Evolutionary conservation across 92 coral and sea anemone species (phyloP).

Genomic region (Palythoa grandiflora): DNA sequence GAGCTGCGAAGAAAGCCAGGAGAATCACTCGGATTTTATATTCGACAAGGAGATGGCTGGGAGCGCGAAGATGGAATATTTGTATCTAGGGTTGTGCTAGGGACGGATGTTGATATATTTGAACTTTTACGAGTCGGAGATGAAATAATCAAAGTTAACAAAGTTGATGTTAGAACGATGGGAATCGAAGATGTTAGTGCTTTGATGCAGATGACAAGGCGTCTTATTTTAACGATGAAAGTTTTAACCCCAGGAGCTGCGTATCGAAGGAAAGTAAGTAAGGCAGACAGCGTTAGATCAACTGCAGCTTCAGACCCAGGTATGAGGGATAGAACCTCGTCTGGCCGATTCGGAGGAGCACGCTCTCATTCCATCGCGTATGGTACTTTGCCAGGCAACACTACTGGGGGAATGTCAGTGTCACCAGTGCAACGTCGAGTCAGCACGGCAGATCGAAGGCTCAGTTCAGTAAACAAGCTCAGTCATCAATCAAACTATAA

Average conservation of each 20-base stretch:
- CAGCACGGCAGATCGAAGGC: constrained; percentile 64
- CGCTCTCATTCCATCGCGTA: constrained; percentile 69
- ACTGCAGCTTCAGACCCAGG: constrained; percentile 63
- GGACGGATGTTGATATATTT: constrained; percentile 98
- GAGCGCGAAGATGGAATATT: constrained; percentile 95
- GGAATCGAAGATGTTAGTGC: constrained; percentile 98
- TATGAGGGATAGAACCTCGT: constrained; percentile 12
- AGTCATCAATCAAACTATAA: constrained; percentile 95
- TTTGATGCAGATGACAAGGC: constrained; percentile 96
- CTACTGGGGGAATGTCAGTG: constrained; percentile 19
- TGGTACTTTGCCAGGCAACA: constrained; percentile 61
- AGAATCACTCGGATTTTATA: constrained; percentile 96
- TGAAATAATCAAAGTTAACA: constrained; percentile 93
- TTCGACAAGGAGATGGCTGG: constrained; percentile 99
- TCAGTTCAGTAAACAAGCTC: constrained; percentile 63
- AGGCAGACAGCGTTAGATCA: constrained; percentile 65
- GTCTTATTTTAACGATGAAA: constrained; percentile 94
- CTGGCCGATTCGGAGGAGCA: constrained; percentile 22
- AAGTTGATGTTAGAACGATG: constrained; percentile 96
- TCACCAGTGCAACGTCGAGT: constrained; percentile 65
- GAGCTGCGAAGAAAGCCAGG: constrained; percentile 98
- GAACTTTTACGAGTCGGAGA: constrained; percentile 98
- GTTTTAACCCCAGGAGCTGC: constrained; percentile 93
- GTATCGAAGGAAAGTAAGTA: constrained; percentile 75
- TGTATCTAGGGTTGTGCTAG: constrained; percentile 96